Conservation (phyloP, 2,113 vertebrate genomes). For the Malaclemys terrapin region DNA sequence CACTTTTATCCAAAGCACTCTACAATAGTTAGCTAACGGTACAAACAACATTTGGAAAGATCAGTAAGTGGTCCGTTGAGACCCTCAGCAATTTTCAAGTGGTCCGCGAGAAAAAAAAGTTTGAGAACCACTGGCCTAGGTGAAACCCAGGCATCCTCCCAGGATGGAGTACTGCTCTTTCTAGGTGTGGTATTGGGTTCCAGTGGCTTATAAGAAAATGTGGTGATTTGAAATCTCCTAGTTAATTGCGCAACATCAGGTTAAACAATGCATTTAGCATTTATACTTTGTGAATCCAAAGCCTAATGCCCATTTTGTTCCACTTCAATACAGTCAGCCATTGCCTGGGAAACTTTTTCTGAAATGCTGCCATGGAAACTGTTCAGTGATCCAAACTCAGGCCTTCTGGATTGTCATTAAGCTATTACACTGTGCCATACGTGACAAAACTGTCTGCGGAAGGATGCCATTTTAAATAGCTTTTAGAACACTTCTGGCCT, state of each 20-base stretch:
- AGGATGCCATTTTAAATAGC: slow-evolving; percentile 54
- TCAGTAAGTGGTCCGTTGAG: too few relatives aligned
- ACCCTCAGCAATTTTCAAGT: too few relatives aligned
- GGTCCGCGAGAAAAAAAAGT: too few relatives aligned
- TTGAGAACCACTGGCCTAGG: neutral
- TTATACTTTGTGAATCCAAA: slow-evolving; percentile 13
- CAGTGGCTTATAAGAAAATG: neutral
- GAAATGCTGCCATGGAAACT: slow-evolving; percentile 68
- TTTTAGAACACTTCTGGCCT: slow-evolving; percentile 48
- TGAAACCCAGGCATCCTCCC: neutral
- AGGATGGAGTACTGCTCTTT: neutral
- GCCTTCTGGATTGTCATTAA: slow-evolving; percentile 49
- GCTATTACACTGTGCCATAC: slow-evolving; percentile 52
- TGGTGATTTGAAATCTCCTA: slow-evolving; percentile 1
- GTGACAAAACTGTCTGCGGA: slow-evolving; percentile 49
- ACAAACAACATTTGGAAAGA: too few relatives aligned
- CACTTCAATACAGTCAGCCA: slow-evolving; percentile 28
- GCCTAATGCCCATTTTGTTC: slow-evolving; percentile 12
- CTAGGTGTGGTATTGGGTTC: neutral
- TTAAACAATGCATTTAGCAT: slow-evolving; percentile 29
- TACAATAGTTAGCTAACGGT: too few relatives aligned
- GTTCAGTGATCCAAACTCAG: slow-evolving; percentile 47
- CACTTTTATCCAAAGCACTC: too few relatives aligned
- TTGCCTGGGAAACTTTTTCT: slow-evolving; percentile 47
- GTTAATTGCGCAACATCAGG: neutral